Evolutionary conservation across 53 echinoderm and acorn worm species (phyloP), one percentile per base, ranked within the genome.

Genomic region (Pentamera pediparva): DNA sequence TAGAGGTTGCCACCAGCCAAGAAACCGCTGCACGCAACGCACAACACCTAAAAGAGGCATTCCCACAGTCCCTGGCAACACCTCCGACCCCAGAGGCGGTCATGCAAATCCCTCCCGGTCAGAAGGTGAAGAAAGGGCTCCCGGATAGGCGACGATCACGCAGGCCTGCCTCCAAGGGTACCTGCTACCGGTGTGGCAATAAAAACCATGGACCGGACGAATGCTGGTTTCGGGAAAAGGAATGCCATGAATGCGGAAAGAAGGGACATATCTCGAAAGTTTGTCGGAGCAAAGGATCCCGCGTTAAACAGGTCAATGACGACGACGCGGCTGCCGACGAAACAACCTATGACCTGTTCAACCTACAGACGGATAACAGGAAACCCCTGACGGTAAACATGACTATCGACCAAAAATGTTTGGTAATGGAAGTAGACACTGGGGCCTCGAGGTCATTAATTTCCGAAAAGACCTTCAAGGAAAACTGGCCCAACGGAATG

Each of bases 171-270:
- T 54, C 54, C 0, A 1, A 9, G 0, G 21, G 6, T 22, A 54
- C 7, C 3, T 75, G 82, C 36, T 76, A 55, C 43, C 61, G 83
- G 4, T 82, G 83, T 65, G 76, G 76, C 5, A 61, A 75, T 5
- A 36, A 41, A 5, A 76, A 59, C 24, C 83, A 82, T 25, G 4
- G 29, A 19, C 69, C 76, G 12, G 28, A 67, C 33, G 39, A 63
- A 7, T 63, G 63, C 2, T 63, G 38, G 38, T 63, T 34, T 17
- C n/a, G 26, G 21, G 63, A n/a, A 4, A 56, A 56, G 57, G 26
- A 56, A 4, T 56, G 57, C 57, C 25, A 56, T 12, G 4, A 81
- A 2, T 81, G 83, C 47, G 49, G 52, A 4, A 82, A 82, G 76
- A 61, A 6, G 11, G 76, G 83, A 5, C 76, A 82, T 24, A 65